Conservation (phyloP, 1,140 invertebrate species). For the Aricia agestis region DNA sequence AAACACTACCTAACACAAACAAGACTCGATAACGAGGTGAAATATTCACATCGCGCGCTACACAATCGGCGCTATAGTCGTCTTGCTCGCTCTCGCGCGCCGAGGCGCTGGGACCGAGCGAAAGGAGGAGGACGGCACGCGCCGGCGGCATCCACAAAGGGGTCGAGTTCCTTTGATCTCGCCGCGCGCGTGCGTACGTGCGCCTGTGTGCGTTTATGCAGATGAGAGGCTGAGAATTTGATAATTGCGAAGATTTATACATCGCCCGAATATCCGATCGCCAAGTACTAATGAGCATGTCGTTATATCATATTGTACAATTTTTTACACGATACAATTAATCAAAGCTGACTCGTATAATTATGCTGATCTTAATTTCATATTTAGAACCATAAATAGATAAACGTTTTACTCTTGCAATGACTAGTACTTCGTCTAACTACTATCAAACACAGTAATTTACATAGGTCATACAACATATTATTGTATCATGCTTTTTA, state of each 20-base stretch:
- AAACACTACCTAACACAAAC: slow-evolving; percentile 73
- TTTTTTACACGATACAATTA: no score
- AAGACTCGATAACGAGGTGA: slow-evolving; percentile 76
- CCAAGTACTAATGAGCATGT: slow-evolving; percentile 20
- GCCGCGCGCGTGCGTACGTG: slow-evolving; percentile 66
- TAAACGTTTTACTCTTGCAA: no score
- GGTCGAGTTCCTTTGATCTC: slow-evolving; percentile 71
- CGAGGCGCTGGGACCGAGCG: slow-evolving; percentile 39
- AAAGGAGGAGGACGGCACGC: slow-evolving; percentile 68
- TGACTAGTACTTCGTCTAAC: no score
- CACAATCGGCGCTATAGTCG: slow-evolving; percentile 53
- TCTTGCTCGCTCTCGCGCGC: slow-evolving; percentile 50
- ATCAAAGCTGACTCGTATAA: no score
- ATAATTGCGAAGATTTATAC: slow-evolving; percentile 75
- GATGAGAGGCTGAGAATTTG: slow-evolving; percentile 72
- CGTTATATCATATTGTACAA: slow-evolving; percentile 9
- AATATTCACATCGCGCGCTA: slow-evolving; percentile 73
- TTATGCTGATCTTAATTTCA: no score
- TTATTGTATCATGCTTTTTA: no score
- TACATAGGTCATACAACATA: no score
- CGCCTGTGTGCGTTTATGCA: slow-evolving; percentile 67
- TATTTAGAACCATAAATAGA: no score
- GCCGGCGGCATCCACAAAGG: slow-evolving; percentile 68
- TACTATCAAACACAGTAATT: no score
- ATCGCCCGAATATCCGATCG: slow-evolving; percentile 7